Evolutionary conservation across 2,113 vertebrate genomes (phyloP).

Genomic region (Smithornis capensis): DNA sequence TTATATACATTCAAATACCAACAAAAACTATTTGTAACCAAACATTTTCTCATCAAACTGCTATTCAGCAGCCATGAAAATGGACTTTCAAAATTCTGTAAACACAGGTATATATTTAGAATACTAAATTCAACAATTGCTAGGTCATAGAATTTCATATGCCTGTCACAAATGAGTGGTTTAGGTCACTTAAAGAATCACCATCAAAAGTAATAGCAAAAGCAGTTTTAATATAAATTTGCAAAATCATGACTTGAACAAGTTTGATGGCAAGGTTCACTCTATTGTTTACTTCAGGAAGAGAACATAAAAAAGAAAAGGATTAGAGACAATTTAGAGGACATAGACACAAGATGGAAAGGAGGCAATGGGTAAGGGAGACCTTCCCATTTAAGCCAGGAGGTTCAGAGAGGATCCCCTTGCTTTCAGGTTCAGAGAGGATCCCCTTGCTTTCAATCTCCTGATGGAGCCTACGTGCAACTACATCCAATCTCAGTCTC

Average conservation of each 20-base stretch:
- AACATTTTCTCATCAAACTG: not conserved
- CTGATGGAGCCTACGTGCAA: not conserved
- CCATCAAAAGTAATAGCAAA: not conserved
- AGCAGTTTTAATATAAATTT: not conserved
- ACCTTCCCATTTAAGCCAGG: not conserved
- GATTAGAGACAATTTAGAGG: not conserved
- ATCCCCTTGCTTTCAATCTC: not conserved
- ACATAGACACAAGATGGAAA: not conserved
- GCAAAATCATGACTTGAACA: not conserved
- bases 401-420: not conserved
- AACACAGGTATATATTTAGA: not conserved
- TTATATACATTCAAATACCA: not conserved
- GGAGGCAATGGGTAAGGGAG: not conserved
- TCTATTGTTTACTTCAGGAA: not conserved
- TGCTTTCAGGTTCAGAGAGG: not conserved
- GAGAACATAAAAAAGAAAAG: not conserved
- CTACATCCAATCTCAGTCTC: not conserved
- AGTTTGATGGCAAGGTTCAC: not conserved
- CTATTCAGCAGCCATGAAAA: not conserved
- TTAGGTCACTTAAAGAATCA: not conserved
- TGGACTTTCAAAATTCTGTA: not conserved
- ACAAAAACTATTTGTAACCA: not conserved
- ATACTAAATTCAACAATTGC: not conserved
- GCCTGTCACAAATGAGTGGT: not conserved
- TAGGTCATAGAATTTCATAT: not conserved